These are phyloP conservation scores for Brachionus asplanchnoidis DNA, from an alignment of 1,140 invertebrate genomes.

Conservation along the genomic window DNA sequence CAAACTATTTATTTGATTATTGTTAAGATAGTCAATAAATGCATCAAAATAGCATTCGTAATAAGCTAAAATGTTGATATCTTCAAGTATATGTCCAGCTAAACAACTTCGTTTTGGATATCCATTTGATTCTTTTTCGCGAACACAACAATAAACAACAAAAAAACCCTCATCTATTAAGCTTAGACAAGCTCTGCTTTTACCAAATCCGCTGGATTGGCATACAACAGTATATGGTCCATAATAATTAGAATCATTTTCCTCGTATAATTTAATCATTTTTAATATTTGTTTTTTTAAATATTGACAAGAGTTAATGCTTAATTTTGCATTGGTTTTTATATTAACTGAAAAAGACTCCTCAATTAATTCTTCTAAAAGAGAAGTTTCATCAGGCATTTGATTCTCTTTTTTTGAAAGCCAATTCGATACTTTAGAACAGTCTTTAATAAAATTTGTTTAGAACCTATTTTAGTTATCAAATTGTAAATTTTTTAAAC, in stretches of 20 bases:
- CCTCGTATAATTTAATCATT: not conserved
- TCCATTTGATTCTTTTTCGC: not conserved
- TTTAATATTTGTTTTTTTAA: not conserved
- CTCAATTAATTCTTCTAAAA: not conserved
- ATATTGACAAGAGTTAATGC: not conserved
- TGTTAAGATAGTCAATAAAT: not conserved
- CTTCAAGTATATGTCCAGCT: not conserved
- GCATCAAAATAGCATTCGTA: not conserved
- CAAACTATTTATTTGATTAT: not conserved
- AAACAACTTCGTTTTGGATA: conserved; percentile 6
- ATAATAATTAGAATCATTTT: not conserved
- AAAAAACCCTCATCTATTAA: not conserved
- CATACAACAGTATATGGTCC: not conserved
- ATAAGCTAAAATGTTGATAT: not conserved
- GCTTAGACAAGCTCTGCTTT: not conserved
- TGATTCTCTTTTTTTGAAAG: not conserved
- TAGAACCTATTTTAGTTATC: not conserved
- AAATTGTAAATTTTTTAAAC: not conserved
- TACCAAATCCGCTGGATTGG: conserved; percentile 18
- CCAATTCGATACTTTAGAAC: not conserved
- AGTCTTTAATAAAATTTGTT: not conserved
- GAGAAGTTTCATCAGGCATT: not conserved
- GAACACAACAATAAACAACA: conserved; percentile 15
- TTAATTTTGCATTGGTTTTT: not conserved
- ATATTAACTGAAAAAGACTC: not conserved